Percentiles rank a stretch among this genome's conserved stretches.
These are phyloP conservation scores for Protosalanx chinensis DNA, from an alignment of 2,797 vertebrate genomes.

Conservation along the genomic window DNA sequence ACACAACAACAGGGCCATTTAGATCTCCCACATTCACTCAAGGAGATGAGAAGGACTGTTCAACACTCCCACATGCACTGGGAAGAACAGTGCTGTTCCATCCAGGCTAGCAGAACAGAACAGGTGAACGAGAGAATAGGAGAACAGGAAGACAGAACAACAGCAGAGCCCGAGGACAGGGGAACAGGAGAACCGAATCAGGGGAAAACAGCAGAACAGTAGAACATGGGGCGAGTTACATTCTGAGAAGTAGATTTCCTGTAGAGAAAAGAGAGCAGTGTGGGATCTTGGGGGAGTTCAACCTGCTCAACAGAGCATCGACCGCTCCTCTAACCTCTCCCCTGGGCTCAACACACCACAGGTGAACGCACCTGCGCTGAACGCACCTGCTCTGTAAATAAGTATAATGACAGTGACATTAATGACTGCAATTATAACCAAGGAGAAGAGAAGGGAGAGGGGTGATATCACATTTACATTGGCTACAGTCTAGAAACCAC, in stretches of 20 bases:
- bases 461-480: background rate
- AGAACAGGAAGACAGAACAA: too few species aligned
- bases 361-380: background rate
- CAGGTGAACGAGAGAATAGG: too few species aligned
- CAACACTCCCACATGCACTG: background rate
- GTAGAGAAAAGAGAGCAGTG: background rate
- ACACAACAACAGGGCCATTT: conserved; percentile 26
- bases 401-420: conserved; percentile 45
- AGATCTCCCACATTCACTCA: background rate
- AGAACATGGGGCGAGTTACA: too few species aligned
- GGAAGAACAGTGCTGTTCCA: too few species aligned
- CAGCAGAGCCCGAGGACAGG: too few species aligned
- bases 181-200: too few species aligned
- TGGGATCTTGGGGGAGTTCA: background rate
- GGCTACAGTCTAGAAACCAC: conserved; percentile 30
- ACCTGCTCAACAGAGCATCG: background rate
- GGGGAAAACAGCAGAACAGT: too few species aligned
- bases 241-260: background rate
- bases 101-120: too few species aligned
- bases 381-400: conserved; percentile 9
- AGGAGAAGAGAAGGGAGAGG: background rate
- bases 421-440: conserved; percentile 14
- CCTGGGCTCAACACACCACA: background rate
- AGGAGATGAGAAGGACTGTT: background rate
- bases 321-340: too few species aligned